Conservation (phyloP, 2,797 vertebrate species). For the Novumbra hubbsi region DNA sequence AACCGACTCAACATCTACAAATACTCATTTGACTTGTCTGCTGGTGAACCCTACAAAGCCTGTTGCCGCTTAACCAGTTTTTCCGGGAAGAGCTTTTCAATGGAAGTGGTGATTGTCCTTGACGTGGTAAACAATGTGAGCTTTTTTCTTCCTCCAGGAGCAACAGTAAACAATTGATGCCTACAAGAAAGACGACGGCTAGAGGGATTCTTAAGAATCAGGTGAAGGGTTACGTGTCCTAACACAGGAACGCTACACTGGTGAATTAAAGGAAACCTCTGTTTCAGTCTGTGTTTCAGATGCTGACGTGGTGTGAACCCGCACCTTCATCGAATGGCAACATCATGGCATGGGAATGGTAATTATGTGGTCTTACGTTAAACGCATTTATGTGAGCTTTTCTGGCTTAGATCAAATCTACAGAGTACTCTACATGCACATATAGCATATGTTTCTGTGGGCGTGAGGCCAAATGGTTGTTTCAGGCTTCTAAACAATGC, state of each 20-base stretch:
- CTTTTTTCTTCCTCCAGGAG: neutral
- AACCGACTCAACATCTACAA: neutral
- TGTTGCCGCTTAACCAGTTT: conserved; percentile 2
- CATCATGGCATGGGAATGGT: neutral
- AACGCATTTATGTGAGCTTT: neutral
- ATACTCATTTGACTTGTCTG: neutral
- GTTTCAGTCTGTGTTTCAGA: neutral
- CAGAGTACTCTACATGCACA: neutral
- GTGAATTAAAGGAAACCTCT: neutral
- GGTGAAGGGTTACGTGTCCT: conserved; percentile 5
- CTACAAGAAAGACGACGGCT: neutral
- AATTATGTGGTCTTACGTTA: neutral
- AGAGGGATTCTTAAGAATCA: neutral
- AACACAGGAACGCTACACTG: neutral
- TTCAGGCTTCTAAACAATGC: no score
- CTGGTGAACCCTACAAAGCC: neutral
- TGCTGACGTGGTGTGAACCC: neutral
- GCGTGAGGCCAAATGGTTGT: neutral
- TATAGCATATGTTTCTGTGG: neutral
- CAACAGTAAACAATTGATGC: neutral
- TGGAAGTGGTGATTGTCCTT: neutral
- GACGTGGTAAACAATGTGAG: neutral
- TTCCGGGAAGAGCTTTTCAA: conserved; percentile 6
- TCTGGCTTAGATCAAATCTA: neutral
- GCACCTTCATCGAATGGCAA: neutral